Evolutionary conservation across 2,888 invertebrate species (phyloP).

Genomic region (Stenichneumon culpator): DNA sequence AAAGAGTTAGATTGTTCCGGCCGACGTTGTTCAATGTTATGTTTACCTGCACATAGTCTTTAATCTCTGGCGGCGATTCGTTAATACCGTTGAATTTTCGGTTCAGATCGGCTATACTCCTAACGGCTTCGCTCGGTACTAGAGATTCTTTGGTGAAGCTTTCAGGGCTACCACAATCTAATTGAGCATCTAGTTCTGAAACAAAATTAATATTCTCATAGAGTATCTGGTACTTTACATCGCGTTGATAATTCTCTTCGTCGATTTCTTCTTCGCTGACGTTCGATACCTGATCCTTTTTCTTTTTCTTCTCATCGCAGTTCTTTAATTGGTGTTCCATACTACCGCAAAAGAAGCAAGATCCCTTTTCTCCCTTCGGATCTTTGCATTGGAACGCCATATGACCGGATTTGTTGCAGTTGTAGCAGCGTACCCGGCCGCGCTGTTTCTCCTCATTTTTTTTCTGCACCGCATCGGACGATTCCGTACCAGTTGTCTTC

Average conservation of each 20-base stretch:
- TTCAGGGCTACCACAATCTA: conserved; percentile 55
- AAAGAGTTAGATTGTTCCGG: background rate
- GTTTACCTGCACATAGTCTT: conserved; percentile 40
- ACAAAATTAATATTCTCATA: too few species aligned
- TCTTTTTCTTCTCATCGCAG: background rate
- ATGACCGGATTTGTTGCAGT: conserved; percentile 28
- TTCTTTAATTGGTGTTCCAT: background rate
- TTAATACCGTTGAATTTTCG: conserved; percentile 50
- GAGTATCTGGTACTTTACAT: background rate
- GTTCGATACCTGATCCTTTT: background rate
- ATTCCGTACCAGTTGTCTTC: background rate
- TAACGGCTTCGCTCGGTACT: conserved; percentile 44
- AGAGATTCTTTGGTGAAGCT: conserved; percentile 56
- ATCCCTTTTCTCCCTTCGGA: background rate
- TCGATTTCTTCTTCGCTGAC: background rate
- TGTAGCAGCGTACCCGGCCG: background rate
- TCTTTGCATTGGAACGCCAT: conserved; percentile 14
- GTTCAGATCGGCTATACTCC: conserved; percentile 3
- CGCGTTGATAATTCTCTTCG: background rate
- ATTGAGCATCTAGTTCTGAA: conserved; percentile 25
- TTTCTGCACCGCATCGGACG: background rate
- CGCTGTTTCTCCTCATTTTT: background rate
- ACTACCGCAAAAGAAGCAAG: conserved; percentile 14
- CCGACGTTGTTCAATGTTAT: conserved; percentile 11
- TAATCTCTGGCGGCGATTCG: conserved; percentile 32